Evolutionary conservation across 2,888 invertebrate genomes (phyloP), one percentile per base, ranked within the genome.

Genomic region (Dasypolia templi): DNA sequence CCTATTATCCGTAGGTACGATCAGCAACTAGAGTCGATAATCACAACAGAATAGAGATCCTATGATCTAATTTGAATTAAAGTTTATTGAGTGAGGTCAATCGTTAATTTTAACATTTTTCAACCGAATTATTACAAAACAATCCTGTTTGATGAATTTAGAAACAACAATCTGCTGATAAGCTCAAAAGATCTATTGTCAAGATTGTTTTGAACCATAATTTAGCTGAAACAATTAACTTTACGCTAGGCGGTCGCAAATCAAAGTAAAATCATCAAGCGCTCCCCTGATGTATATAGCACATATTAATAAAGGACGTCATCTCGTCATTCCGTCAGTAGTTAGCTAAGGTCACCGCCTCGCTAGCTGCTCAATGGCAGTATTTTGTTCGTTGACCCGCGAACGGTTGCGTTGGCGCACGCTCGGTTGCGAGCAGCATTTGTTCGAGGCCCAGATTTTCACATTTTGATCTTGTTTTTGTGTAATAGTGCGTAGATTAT

Each of bases 331-430:
- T n/a, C n/a, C 77, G 67, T 73, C 73, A 67, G 75, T 79, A 85
- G 83, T 87, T 89, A 89, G 92, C 93, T 94, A 94, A 94, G 92
- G 93, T 94, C 94, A 91, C 90, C 91, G 92, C 89, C 91, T 90
- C 88, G 91, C 89, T 88, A 72, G 92, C 90, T 91, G 88, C 91
- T 87, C 90, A 88, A 87, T 91, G 91, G 90, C 89, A 91, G 91
- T 93, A 91, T 92, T 92, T 93, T 95, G 95, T 95, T 87, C 94
- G 92, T 94, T 95, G 95, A 95, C 94, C 95, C 91, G 91, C 86
- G 90, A 83, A 82, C 89, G 89, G 90, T 79, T 90, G 91, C 89
- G 90, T 87, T 79, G 81, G 85, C 90, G 88, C 87, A 88, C 88
- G 87, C 88, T 64, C 84, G 73, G 72, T 79, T 81, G 39, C 64